A percentile compares a stretch with the other conserved stretches of the same genome.
These are phyloP conservation scores for Hemiprocne comata DNA, from an alignment of 2,113 vertebrate genomes.

Conservation along the genomic window DNA sequence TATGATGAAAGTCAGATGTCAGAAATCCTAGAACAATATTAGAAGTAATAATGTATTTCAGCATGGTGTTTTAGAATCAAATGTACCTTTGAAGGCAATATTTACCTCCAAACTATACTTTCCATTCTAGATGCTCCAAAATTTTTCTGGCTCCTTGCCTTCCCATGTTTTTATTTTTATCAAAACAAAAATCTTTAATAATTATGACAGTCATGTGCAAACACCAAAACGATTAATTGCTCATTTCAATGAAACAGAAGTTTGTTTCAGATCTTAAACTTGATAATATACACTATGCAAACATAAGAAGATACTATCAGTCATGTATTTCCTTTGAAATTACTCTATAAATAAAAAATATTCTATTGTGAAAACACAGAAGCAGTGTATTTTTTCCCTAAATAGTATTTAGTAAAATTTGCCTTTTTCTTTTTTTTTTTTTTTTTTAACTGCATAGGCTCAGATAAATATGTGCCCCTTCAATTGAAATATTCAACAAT, in stretches of 20 bases:
- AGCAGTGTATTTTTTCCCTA: background rate
- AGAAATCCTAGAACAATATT: background rate
- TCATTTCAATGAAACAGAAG: background rate
- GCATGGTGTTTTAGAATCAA: background rate
- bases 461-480: background rate
- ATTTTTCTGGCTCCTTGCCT: rapidly evolving
- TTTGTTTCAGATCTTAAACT: background rate
- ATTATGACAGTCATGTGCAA: background rate
- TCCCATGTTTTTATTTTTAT: background rate
- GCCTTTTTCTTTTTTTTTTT: background rate
- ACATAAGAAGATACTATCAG: background rate
- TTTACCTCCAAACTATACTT: background rate
- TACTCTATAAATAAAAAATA: background rate
- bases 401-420: background rate
- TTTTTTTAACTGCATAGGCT: background rate
- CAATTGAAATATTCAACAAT: background rate
- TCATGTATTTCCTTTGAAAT: background rate
- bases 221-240: background rate
- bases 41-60: background rate
- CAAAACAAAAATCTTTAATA: background rate
- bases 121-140: background rate
- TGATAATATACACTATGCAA: background rate
- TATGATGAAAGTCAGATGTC: background rate
- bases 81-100: background rate
- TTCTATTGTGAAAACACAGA: background rate